phyloP scores from a whole-genome alignment of 2,113 vertebrate genomes.

The Clarias gariepinus region DNA sequence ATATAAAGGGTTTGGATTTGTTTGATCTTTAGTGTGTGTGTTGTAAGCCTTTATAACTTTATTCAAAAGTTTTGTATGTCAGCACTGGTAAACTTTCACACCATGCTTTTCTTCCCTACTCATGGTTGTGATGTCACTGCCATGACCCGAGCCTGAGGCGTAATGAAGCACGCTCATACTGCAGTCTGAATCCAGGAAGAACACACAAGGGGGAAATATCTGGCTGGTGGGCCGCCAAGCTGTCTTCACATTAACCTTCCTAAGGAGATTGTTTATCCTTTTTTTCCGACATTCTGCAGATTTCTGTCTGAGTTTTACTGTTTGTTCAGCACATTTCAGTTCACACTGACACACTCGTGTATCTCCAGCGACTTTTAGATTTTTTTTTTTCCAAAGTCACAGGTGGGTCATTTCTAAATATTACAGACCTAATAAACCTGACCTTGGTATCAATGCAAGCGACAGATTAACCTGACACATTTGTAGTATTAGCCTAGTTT shows the following conservation, averaged over 20 bases:
- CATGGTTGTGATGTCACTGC: not conserved
- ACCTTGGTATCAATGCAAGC: not conserved
- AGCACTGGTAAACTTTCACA: not conserved
- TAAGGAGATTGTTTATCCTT: constrained; percentile 3
- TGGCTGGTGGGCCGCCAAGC: constrained; percentile 16
- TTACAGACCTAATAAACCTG: not conserved
- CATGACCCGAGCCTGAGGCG: not conserved
- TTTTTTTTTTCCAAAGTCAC: not conserved
- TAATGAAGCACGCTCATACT: not conserved
- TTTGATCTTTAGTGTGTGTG: not conserved
- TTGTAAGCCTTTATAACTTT: no score
- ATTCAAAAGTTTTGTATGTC: not conserved
- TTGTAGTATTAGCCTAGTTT: not conserved
- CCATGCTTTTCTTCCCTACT: not conserved
- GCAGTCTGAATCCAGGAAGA: not conserved
- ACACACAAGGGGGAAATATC: not conserved
- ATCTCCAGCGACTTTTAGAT: not conserved
- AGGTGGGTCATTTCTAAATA: not conserved
- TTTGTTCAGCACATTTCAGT: not conserved
- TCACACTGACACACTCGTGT: not conserved
- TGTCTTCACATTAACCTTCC: constrained; percentile 1
- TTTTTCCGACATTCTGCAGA: not conserved
- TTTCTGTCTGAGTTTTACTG: not conserved
- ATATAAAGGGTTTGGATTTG: not conserved
- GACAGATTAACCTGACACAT: not conserved